Percentiles rank a stretch among this genome's conserved stretches.
These are phyloP conservation scores for Lanius ludovicianus DNA, from an alignment of 2,113 vertebrate genomes.

Conservation along the genomic window DNA sequence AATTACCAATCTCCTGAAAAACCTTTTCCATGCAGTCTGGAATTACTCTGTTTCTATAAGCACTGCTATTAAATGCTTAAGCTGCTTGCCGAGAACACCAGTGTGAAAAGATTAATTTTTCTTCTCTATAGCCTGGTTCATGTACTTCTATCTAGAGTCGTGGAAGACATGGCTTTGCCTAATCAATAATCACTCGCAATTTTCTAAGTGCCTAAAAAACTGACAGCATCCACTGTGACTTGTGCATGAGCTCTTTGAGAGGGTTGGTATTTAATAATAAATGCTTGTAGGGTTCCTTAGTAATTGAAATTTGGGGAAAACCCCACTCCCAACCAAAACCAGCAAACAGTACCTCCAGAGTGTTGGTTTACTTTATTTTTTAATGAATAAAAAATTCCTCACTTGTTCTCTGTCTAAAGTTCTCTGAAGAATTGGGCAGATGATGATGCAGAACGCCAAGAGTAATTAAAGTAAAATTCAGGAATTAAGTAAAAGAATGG, in stretches of 20 bases:
- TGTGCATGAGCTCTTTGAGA: neutral
- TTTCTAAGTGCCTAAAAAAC: neutral
- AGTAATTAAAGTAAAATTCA: neutral
- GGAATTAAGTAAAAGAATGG: neutral
- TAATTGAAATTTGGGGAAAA: neutral
- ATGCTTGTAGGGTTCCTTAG: neutral
- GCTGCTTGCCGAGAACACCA: neutral
- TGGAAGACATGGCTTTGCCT: neutral
- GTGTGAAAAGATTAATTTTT: neutral
- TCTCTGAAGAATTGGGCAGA: neutral
- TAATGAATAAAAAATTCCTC: neutral
- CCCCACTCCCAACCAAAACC: accelerated
- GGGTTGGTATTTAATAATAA: neutral
- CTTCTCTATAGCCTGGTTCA: neutral
- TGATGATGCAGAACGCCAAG: neutral
- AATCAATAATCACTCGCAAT: neutral
- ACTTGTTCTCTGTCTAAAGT: neutral
- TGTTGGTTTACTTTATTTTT: neutral
- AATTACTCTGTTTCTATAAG: neutral
- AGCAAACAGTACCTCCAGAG: neutral
- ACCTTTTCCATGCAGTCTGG: neutral
- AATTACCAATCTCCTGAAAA: neutral
- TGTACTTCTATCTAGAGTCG: neutral
- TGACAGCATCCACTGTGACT: neutral
- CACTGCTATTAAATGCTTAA: neutral